A percentile compares a stretch with the other conserved stretches of the same genome.
Conservation (phyloP, 2,797 vertebrate genomes). For the Pogoniulus pusillus region DNA sequence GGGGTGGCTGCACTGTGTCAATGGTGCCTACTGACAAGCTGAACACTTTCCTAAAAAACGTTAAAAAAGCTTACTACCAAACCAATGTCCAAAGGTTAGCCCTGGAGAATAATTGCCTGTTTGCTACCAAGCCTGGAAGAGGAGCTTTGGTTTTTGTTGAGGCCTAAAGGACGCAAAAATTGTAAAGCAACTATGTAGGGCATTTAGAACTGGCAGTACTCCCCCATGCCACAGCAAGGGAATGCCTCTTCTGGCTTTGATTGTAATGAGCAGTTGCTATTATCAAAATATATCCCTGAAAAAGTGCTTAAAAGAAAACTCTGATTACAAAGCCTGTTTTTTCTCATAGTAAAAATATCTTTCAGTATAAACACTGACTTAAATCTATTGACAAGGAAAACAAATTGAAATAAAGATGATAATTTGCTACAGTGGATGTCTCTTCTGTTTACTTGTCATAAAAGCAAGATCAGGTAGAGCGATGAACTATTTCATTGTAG, state of each 20-base stretch:
- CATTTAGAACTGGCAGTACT: conserved; percentile 69
- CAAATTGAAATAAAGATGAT: conserved; percentile 5
- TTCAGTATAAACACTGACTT: conserved; percentile 35
- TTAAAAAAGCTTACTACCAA: conserved; percentile 85
- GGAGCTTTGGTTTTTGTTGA: conserved; percentile 89
- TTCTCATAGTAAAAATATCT: conserved; percentile 25
- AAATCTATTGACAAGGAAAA: neutral
- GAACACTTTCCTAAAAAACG: conserved; percentile 83
- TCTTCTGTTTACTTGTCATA: neutral
- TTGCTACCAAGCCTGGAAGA: conserved; percentile 90
- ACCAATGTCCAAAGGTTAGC: conserved; percentile 72
- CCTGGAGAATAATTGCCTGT: conserved; percentile 82
- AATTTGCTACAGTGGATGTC: neutral
- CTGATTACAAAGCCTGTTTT: conserved; percentile 36
- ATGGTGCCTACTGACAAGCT: conserved; percentile 88
- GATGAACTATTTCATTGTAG: neutral
- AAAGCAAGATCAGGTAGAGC: neutral
- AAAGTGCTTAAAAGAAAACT: conserved; percentile 51
- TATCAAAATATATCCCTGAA: conserved; percentile 70
- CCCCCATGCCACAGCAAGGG: conserved; percentile 63
- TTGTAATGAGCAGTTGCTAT: conserved; percentile 57
- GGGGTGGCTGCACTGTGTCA: conserved; percentile 96
- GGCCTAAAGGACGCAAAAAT: conserved; percentile 71
- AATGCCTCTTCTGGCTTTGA: conserved; percentile 66
- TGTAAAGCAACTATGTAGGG: conserved; percentile 64